Conservation (phyloP, 2,888 invertebrate species). For the Tinea trinotella region DNA sequence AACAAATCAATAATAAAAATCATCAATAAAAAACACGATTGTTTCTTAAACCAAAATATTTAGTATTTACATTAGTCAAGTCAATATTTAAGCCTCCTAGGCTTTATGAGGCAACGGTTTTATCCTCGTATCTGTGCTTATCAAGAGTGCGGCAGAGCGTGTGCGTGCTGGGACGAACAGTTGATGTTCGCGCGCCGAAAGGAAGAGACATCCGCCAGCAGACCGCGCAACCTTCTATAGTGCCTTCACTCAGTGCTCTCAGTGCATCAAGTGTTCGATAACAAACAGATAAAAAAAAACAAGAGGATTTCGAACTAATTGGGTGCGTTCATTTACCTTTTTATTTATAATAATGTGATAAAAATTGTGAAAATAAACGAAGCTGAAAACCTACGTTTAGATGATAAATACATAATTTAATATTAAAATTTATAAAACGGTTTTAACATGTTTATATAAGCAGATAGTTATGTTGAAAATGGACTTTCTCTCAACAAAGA, state of each 20-base stretch:
- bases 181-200: conserved; percentile 64
- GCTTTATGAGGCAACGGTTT: background rate
- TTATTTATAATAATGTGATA: background rate
- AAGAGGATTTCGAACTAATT: background rate
- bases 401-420: background rate
- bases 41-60: no score
- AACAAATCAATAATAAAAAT: no score
- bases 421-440: background rate
- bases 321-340: conserved; percentile 5
- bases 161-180: conserved; percentile 38
- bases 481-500: conserved; percentile 51
- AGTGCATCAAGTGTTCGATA: conserved; percentile 12
- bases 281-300: background rate
- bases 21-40: no score
- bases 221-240: conserved; percentile 19
- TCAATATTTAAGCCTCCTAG: conserved; percentile 2
- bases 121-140: conserved; percentile 51
- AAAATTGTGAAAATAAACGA: background rate
- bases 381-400: conserved; percentile 16
- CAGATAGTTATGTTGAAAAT: conserved; percentile 23
- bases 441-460: conserved; percentile 14
- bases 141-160: conserved; percentile 31
- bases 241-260: background rate
- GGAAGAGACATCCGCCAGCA: conserved; percentile 62
- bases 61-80: no score